Percentiles rank a stretch among this genome's conserved stretches.
Conservation (phyloP, 2,113 vertebrate species). For the Poecile atricapillus region DNA sequence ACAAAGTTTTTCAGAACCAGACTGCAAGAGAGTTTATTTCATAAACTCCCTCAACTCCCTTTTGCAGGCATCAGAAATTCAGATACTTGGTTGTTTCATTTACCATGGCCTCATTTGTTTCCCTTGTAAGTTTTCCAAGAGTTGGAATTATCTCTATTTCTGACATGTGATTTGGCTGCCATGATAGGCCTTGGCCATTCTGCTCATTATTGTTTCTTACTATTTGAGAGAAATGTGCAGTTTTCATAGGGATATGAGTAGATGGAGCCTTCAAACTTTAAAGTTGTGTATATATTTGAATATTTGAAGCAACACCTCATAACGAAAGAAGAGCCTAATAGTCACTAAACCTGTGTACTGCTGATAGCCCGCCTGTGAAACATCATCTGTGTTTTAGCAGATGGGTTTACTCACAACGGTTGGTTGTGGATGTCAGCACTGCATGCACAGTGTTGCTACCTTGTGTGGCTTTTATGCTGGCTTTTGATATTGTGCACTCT, state of each 20-base stretch:
- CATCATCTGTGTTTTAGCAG: not conserved
- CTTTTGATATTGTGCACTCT: not conserved
- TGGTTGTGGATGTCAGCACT: not conserved
- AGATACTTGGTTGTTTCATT: not conserved
- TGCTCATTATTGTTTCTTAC: not conserved
- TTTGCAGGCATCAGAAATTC: not conserved
- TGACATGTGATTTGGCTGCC: not conserved
- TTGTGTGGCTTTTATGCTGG: not conserved
- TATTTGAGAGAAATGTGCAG: not conserved
- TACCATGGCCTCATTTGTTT: not conserved
- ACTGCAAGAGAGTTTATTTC: not conserved
- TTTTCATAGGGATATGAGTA: not conserved
- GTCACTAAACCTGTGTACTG: not conserved
- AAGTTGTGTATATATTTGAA: not conserved
- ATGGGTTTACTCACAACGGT: fast-evolving
- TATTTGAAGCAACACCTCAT: not conserved
- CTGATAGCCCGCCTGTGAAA: not conserved
- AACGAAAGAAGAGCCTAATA: not conserved
- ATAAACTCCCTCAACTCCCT: not conserved
- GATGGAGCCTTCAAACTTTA: not conserved
- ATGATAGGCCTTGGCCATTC: not conserved
- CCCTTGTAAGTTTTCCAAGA: not conserved
- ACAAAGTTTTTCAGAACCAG: not conserved
- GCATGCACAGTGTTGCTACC: fast-evolving
- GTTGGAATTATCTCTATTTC: not conserved